Conservation (phyloP, 2,113 vertebrate genomes). For the Speoplatyrhinus poulsoni region DNA sequence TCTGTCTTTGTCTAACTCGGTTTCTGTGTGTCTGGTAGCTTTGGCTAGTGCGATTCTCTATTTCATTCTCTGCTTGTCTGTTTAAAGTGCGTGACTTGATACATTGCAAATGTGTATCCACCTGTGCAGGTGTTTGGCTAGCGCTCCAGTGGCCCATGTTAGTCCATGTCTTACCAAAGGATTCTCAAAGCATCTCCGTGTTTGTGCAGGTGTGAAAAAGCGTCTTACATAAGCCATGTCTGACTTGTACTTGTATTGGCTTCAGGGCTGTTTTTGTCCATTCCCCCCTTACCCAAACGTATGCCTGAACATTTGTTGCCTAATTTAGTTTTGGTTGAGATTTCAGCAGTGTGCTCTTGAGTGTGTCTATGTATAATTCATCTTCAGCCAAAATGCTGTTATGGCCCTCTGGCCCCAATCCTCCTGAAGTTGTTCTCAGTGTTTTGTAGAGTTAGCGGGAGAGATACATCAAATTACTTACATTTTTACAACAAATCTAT, state of each 20-base stretch:
- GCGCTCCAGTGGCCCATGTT: no score
- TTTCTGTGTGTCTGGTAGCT: not conserved
- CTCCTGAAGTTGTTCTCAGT: not conserved
- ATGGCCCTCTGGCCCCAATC: conserved; percentile 9
- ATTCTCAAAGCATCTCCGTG: not conserved
- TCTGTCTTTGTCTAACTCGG: not conserved
- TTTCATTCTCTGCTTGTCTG: no score
- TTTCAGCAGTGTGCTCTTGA: conserved; percentile 2
- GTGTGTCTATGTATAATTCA: not conserved
- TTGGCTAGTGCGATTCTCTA: not conserved
- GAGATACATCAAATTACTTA: no score
- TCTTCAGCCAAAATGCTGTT: not conserved
- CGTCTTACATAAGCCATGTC: not conserved
- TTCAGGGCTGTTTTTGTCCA: not conserved
- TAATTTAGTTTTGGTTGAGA: not conserved
- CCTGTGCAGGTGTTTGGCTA: no score
- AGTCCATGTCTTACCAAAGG: no score
- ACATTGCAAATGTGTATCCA: no score
- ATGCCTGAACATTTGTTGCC: not conserved
- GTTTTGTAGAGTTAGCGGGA: no score
- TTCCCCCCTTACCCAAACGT: not conserved
- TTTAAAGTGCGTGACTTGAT: no score
- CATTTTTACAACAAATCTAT: no score
- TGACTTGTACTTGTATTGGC: not conserved
- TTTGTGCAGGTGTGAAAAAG: not conserved